Evolutionary conservation across 1,140 invertebrate species (phyloP).

Genomic region (Calliopsis andreniformis): DNA sequence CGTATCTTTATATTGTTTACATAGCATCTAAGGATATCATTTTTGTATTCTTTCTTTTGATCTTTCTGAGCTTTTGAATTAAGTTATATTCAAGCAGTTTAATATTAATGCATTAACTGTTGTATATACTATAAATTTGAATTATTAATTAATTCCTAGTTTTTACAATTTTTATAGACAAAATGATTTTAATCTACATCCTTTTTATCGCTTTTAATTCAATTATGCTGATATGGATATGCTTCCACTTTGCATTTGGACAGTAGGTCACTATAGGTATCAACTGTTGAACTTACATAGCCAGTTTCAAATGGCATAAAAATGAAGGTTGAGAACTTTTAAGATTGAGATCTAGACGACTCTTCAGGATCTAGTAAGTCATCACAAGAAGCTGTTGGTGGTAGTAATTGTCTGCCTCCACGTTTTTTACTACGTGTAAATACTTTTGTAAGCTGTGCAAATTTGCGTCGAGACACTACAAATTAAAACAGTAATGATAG

Average conservation of each 20-base stretch:
- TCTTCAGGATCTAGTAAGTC: conserved; percentile 79
- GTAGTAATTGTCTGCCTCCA: conserved; percentile 80
- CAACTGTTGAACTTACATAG: conserved; percentile 4
- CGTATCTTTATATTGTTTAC: conserved; percentile 15
- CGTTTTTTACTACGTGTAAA: conserved; percentile 88
- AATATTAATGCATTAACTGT: conserved; percentile 1
- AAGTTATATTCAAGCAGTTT: conserved; percentile 5
- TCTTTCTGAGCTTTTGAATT: conserved; percentile 19
- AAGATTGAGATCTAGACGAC: conserved; percentile 75
- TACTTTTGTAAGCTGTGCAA: conserved; percentile 89
- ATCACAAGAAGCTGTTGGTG: conserved; percentile 78
- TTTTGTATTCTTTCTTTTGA: conserved; percentile 12
- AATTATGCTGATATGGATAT: conserved; percentile 49
- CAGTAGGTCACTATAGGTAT: conserved; percentile 34
- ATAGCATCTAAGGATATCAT: conserved; percentile 19
- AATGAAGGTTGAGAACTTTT: conserved; percentile 40
- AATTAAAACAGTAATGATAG: conserved; percentile 26
- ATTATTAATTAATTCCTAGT: conserved; percentile 38
- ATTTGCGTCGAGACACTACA: conserved; percentile 90
- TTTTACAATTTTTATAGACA: conserved; percentile 16
- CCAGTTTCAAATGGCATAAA: not conserved
- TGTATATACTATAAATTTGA: conserved; percentile 16
- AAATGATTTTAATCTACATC: conserved; percentile 3
- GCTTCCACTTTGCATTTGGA: conserved; percentile 43
- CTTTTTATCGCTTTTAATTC: conserved; percentile 11